Evolutionary conservation across 2,888 invertebrate species (phyloP).

Genomic region (Drosophila nr. perissopoda): DNA sequence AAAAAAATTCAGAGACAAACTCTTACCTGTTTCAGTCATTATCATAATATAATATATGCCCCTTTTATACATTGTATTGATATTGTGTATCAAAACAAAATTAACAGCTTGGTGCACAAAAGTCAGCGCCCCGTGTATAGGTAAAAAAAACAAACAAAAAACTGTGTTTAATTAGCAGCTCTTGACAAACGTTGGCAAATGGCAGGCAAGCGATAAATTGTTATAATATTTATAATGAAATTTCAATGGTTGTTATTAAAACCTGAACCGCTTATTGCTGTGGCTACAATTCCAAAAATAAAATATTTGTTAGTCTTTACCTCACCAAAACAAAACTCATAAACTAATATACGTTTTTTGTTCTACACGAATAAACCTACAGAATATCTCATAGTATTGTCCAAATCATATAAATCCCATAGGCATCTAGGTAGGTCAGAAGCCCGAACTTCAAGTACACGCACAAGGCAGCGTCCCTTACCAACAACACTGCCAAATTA

Average conservation of each 20-base stretch:
- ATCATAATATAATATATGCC: constrained; percentile 1
- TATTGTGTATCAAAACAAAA: constrained; percentile 11
- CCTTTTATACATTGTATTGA: not conserved
- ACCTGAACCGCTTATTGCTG: not conserved
- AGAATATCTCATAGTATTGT: constrained; percentile 16
- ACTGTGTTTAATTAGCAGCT: constrained; percentile 59
- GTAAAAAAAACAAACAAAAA: constrained; percentile 39
- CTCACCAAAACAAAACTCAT: not conserved
- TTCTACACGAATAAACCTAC: not conserved
- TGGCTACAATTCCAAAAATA: not conserved
- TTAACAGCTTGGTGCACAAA: constrained; percentile 12
- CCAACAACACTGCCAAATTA: constrained; percentile 3
- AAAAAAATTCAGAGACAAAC: not conserved
- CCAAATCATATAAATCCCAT: not conserved
- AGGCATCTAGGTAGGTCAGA: not conserved
- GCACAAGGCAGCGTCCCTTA: constrained; percentile 8
- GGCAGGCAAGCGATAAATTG: constrained; percentile 39
- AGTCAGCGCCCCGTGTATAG: constrained; percentile 9
- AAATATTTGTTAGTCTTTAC: not conserved
- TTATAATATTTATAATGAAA: constrained; percentile 18
- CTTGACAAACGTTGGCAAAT: constrained; percentile 43
- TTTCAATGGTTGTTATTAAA: constrained; percentile 6
- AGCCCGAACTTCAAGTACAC: constrained; percentile 2
- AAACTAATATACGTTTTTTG: not conserved
- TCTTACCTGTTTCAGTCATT: constrained; percentile 10